Conservation (phyloP, 2,888 invertebrate species). For the Alviniconcha strummeri region DNA sequence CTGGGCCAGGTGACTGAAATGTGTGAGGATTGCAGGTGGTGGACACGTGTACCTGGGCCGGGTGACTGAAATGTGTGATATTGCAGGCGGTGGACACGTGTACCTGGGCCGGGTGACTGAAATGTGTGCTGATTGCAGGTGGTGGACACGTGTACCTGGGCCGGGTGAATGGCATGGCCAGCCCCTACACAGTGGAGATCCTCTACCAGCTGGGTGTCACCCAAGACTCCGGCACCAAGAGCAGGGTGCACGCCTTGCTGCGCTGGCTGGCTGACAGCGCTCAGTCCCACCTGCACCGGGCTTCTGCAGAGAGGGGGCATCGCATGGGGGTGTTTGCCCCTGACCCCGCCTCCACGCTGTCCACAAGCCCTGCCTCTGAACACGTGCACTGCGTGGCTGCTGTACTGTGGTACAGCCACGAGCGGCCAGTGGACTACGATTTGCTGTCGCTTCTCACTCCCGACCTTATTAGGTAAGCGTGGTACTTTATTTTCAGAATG, state of each 20-base stretch:
- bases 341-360: constrained; percentile 40
- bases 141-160: constrained; percentile 72
- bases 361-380: constrained; percentile 59
- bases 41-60: constrained; percentile 72
- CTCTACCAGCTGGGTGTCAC: constrained; percentile 86
- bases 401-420: constrained; percentile 81
- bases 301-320: constrained; percentile 13
- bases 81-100: constrained; percentile 68
- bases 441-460: constrained; percentile 82
- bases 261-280: constrained; percentile 83
- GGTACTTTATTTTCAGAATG: not conserved
- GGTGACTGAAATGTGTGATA: too few relatives aligned
- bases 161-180: constrained; percentile 70
- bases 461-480: constrained; percentile 82
- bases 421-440: constrained; percentile 73
- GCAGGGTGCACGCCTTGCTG: constrained; percentile 76
- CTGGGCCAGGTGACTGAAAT: too few relatives aligned
- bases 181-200: constrained; percentile 85
- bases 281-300: constrained; percentile 57
- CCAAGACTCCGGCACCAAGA: constrained; percentile 74
- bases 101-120: constrained; percentile 58
- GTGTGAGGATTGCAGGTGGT: constrained; percentile 35
- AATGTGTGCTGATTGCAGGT: constrained; percentile 21
- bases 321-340: constrained; percentile 19
- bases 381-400: constrained; percentile 85